These are phyloP conservation scores for Ataeniobius toweri DNA, from an alignment of 2,797 vertebrate species.

Conservation along the genomic window DNA sequence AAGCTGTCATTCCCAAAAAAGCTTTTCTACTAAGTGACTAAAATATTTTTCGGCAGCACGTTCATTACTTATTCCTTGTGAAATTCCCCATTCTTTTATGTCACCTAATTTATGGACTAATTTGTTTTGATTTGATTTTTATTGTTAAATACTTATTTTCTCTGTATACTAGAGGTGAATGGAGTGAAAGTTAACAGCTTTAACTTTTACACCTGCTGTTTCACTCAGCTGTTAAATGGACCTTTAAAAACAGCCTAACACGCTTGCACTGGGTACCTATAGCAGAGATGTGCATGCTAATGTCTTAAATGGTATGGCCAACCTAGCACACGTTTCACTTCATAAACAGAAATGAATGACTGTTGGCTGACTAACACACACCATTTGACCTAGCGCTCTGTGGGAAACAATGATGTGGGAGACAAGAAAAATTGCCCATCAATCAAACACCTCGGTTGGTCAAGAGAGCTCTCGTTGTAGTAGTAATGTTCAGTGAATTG, in stretches of 20 bases:
- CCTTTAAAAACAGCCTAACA: slow-evolving; percentile 42
- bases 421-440: slow-evolving; percentile 64
- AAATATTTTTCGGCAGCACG: not conserved
- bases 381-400: slow-evolving; percentile 62
- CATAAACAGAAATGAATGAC: slow-evolving; percentile 69
- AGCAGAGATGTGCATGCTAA: slow-evolving; percentile 45
- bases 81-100: not conserved
- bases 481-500: slow-evolving; percentile 65
- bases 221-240: slow-evolving; percentile 61
- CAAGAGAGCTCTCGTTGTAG: slow-evolving; percentile 44
- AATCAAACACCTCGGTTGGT: slow-evolving; percentile 59
- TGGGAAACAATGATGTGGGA: slow-evolving; percentile 57
- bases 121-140: not conserved
- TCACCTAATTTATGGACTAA: not conserved
- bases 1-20: not conserved
- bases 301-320: slow-evolving; percentile 55
- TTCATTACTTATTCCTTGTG: not conserved
- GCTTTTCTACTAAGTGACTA: not conserved
- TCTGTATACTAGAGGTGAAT: not conserved
- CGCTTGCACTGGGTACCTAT: slow-evolving; percentile 38
- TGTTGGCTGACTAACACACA: slow-evolving; percentile 58
- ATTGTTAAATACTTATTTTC: not conserved
- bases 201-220: slow-evolving; percentile 21
- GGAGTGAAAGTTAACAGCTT: slow-evolving; percentile 18
- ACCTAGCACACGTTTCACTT: slow-evolving; percentile 61